phyloP scores from a whole-genome alignment of 2,113 vertebrate species.

The Seriola dumerili region DNA sequence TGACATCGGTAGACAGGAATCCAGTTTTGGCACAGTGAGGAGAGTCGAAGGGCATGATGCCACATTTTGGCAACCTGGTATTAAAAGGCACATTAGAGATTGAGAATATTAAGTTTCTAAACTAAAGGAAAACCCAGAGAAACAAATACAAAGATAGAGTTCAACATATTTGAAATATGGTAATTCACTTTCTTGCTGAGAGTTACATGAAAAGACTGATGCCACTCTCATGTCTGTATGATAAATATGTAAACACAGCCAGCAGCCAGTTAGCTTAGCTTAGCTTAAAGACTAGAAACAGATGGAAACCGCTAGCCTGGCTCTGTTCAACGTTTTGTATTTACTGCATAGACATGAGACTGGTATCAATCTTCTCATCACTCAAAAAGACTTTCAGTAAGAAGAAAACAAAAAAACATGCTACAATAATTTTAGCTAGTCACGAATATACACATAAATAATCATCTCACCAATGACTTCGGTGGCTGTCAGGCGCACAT shows the following conservation, averaged over 20 bases:
- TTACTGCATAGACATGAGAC: background rate
- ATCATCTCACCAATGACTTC: slow-evolving; percentile 76
- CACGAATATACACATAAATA: background rate
- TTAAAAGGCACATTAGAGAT: background rate
- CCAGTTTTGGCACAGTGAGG: slow-evolving; percentile 83
- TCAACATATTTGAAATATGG: background rate
- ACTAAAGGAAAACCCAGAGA: background rate
- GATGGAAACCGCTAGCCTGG: background rate
- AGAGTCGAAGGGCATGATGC: slow-evolving; percentile 72
- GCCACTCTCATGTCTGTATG: background rate
- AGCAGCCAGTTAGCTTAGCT: background rate
- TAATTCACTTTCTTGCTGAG: background rate
- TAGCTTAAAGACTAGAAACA: background rate
- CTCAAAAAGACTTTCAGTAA: no score
- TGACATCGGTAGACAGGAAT: slow-evolving; percentile 82
- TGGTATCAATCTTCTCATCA: background rate
- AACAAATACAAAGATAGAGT: background rate
- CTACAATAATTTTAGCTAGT: background rate
- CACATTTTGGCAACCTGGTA: slow-evolving; percentile 75
- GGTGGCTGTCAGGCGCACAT: slow-evolving; percentile 85
- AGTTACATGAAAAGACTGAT: background rate
- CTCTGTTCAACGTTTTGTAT: background rate
- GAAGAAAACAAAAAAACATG: background rate
- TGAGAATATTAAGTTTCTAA: background rate
- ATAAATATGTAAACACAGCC: no score